These are phyloP conservation scores for Agraylea sexmaculata DNA, from an alignment of 1,140 invertebrate genomes.

Conservation along the genomic window DNA sequence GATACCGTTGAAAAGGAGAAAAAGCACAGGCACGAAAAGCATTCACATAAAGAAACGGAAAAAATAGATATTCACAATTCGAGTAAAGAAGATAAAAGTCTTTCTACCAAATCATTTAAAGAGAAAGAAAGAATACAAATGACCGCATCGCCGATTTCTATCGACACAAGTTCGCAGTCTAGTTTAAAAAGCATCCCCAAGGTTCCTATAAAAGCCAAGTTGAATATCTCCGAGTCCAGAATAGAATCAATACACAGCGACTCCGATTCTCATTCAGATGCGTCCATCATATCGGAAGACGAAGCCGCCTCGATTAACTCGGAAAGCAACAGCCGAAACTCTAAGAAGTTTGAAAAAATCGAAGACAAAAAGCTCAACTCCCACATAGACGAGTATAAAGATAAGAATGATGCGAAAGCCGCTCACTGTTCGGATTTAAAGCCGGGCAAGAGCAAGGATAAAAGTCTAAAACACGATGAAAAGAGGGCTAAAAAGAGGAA, in stretches of 20 bases:
- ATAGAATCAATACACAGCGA: slow-evolving; percentile 12
- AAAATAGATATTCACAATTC: slow-evolving; percentile 25
- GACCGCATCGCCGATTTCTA: slow-evolving; percentile 37
- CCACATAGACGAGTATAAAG: no score
- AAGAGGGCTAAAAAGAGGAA: slow-evolving; percentile 45
- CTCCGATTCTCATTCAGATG: slow-evolving; percentile 14
- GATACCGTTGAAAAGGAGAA: slow-evolving; percentile 41
- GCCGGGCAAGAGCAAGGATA: slow-evolving; percentile 38
- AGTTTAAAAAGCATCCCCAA: slow-evolving; percentile 26
- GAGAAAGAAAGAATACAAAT: slow-evolving; percentile 31
- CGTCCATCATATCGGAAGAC: slow-evolving; percentile 14
- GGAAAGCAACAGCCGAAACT: slow-evolving; percentile 9
- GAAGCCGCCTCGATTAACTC: slow-evolving; percentile 13
- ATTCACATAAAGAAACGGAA: slow-evolving; percentile 32
- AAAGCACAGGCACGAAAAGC: slow-evolving; percentile 47
- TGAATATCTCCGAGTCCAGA: slow-evolving; percentile 13
- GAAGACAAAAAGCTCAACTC: slow-evolving; percentile 28
- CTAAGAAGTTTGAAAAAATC: slow-evolving; percentile 13
- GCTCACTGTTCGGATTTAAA: slow-evolving; percentile 24
- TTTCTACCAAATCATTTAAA: slow-evolving; percentile 14
- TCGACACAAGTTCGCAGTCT: slow-evolving; percentile 38
- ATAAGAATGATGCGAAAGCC: slow-evolving; percentile 28
- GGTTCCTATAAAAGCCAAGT: slow-evolving; percentile 7
- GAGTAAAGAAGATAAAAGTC: slow-evolving; percentile 10
- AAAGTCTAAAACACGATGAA: slow-evolving; percentile 29